phyloP scores from a whole-genome alignment of 2,113 vertebrate species.

The Eulemur macaco region DNA sequence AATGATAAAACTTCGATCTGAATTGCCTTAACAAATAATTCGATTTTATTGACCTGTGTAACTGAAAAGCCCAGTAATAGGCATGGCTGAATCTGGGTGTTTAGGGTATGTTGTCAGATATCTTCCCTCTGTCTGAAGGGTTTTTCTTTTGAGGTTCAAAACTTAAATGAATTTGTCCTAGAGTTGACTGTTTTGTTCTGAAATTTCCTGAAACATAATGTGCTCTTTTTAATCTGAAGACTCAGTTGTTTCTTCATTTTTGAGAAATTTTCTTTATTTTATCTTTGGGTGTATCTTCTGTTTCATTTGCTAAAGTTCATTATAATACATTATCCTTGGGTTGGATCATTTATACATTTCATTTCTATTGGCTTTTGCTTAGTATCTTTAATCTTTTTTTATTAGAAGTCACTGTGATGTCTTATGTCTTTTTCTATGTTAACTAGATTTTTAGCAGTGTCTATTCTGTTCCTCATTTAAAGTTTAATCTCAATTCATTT shows the following conservation, averaged over 20 bases:
- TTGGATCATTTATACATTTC: neutral
- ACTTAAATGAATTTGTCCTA: neutral
- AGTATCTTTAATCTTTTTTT: neutral
- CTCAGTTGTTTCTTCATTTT: neutral
- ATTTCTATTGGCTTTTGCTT: constrained; percentile 1
- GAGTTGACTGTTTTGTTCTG: constrained; percentile 1
- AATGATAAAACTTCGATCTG: neutral
- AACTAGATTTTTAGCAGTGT: neutral
- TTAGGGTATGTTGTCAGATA: neutral
- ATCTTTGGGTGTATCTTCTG: neutral
- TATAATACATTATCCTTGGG: neutral
- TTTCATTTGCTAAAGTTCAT: neutral
- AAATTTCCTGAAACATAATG: neutral
- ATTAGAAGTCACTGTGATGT: neutral
- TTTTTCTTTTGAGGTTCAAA: neutral
- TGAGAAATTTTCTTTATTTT: neutral
- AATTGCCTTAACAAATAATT: neutral
- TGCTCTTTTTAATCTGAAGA: neutral
- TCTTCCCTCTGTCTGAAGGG: too few species aligned
- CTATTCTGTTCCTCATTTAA: constrained; percentile 21
- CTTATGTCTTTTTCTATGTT: neutral
- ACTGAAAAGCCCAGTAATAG: neutral
- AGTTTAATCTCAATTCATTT: constrained; percentile 6
- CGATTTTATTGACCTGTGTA: neutral
- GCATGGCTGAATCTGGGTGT: neutral